Conservation (phyloP, 2,888 invertebrate genomes). For the Mesoligia furuncula region DNA sequence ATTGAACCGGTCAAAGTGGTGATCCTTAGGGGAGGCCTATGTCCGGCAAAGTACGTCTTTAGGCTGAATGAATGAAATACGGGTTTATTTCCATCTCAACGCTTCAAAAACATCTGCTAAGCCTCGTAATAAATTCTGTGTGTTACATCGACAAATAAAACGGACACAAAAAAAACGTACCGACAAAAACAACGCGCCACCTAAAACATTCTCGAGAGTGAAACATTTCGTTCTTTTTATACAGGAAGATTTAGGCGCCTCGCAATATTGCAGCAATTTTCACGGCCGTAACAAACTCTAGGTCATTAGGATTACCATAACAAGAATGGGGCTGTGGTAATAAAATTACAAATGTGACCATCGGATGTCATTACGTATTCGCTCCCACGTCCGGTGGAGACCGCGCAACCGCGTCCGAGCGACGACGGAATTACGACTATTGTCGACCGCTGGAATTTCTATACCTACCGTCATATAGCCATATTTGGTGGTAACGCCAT, state of each 20-base stretch:
- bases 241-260: conserved; percentile 42
- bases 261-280: conserved; percentile 57
- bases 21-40: neutral
- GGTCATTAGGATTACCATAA: conserved; percentile 80
- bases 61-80: neutral
- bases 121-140: conserved; percentile 32
- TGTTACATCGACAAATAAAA: conserved; percentile 21
- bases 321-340: conserved; percentile 79
- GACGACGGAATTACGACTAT: conserved; percentile 75
- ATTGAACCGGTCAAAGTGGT: neutral
- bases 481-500: conserved; percentile 53
- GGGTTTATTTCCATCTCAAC: neutral
- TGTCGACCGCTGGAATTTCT: conserved; percentile 68
- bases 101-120: conserved; percentile 14
- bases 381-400: conserved; percentile 77
- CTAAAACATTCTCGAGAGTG: conserved; percentile 16
- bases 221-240: conserved; percentile 23
- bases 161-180: conserved; percentile 28
- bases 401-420: conserved; percentile 66
- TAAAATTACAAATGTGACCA: conserved; percentile 84
- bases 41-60: neutral
- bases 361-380: conserved; percentile 84
- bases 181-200: conserved; percentile 36
- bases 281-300: conserved; percentile 67
- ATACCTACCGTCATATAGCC: conserved; percentile 51